These are phyloP conservation scores for Drosophila setosimentum DNA, from an alignment of 2,888 invertebrate species.

Conservation along the genomic window DNA sequence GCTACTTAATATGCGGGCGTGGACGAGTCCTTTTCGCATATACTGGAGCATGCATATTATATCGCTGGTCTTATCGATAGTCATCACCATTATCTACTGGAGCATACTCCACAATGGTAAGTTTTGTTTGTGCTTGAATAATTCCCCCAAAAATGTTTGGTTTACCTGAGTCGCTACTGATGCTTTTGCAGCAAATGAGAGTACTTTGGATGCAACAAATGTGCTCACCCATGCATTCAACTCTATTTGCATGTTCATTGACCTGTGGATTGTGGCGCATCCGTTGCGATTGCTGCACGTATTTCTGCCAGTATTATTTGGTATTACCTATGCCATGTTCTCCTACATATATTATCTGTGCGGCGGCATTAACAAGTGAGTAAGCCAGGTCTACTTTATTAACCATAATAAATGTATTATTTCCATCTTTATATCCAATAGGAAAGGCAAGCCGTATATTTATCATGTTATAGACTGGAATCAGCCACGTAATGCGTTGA, in stretches of 20 bases:
- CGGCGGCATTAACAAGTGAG: slow-evolving; percentile 88
- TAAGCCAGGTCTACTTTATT: neutral
- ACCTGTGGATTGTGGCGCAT: slow-evolving; percentile 90
- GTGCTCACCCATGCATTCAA: slow-evolving; percentile 91
- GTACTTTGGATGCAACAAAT: slow-evolving; percentile 86
- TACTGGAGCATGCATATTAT: slow-evolving; percentile 91
- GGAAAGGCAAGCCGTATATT: slow-evolving; percentile 88
- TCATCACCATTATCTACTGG: slow-evolving; percentile 92
- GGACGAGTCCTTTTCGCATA: slow-evolving; percentile 85
- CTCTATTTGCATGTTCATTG: slow-evolving; percentile 90
- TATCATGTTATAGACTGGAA: slow-evolving; percentile 92
- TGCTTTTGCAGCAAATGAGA: slow-evolving; percentile 84
- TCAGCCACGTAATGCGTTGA: slow-evolving; percentile 86
- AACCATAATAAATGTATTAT: neutral
- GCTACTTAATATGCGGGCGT: slow-evolving; percentile 78
- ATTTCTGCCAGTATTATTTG: slow-evolving; percentile 88
- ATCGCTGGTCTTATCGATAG: slow-evolving; percentile 88
- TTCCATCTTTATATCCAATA: slow-evolving; percentile 46
- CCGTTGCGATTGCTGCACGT: slow-evolving; percentile 89
- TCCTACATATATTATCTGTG: slow-evolving; percentile 87
- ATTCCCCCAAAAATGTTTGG: neutral
- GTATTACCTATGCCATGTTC: slow-evolving; percentile 87
- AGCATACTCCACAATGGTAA: slow-evolving; percentile 83
- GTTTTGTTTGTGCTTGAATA: neutral
- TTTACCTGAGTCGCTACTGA: neutral